phyloP scores from a whole-genome alignment of 2,797 vertebrate genomes.

The Taenioides sp. region DNA sequence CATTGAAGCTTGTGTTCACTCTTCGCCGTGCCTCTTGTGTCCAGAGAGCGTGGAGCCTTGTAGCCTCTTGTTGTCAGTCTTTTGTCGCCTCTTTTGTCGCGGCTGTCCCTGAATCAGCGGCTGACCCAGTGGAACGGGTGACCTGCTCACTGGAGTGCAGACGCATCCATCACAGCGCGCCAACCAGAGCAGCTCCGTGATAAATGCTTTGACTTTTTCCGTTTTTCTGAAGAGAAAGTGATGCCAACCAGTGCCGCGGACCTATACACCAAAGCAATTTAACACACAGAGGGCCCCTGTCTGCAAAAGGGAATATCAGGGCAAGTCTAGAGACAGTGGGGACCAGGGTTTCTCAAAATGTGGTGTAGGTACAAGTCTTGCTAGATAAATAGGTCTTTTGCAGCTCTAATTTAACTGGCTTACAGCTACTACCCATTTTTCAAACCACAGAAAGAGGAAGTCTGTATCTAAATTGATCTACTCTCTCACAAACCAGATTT shows the following conservation, averaged over 20 bases:
- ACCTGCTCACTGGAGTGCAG: constrained; percentile 55
- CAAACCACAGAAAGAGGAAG: too few relatives aligned
- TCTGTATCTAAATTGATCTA: too few relatives aligned
- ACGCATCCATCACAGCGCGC: constrained; percentile 57
- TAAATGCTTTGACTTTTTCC: constrained; percentile 45
- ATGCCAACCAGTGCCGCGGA: constrained; percentile 24
- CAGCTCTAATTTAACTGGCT: too few relatives aligned
- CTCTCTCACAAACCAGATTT: too few relatives aligned
- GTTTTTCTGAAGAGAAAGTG: constrained; percentile 29
- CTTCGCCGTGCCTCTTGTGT: neutral
- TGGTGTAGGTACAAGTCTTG: neutral
- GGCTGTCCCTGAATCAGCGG: constrained; percentile 43
- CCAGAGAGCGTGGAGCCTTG: neutral
- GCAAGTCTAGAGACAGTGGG: neutral
- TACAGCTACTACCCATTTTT: too few relatives aligned
- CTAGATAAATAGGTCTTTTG: too few relatives aligned
- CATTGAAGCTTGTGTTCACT: neutral
- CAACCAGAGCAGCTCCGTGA: constrained; percentile 49
- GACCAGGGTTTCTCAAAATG: neutral
- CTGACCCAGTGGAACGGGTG: constrained; percentile 44
- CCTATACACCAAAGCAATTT: constrained; percentile 37
- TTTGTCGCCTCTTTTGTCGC: constrained; percentile 24
- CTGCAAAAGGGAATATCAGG: constrained; percentile 14
- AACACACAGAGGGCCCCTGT: constrained; percentile 22
- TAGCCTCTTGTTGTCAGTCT: constrained; percentile 54